Conservation (phyloP, 2,797 vertebrate genomes). For the Darevskia nairensis region DNA sequence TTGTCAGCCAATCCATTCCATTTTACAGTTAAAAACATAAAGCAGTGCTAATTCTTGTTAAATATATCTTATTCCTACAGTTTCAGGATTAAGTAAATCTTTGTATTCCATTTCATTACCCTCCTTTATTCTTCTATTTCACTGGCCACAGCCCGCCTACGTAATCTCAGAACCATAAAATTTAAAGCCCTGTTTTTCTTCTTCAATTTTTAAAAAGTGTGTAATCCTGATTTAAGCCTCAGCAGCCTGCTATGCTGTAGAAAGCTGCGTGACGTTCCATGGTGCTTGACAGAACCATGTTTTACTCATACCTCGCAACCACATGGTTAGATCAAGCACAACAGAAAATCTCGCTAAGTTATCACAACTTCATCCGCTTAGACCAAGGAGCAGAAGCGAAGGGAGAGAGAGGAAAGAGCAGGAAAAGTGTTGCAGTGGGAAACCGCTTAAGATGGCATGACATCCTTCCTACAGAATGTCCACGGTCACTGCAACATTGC, state of each 20-base stretch:
- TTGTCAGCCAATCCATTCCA: constrained; percentile 75
- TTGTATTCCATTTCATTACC: constrained; percentile 67
- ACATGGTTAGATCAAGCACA: constrained; percentile 99
- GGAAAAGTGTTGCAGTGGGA: constrained; percentile 68
- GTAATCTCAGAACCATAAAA: constrained; percentile 68
- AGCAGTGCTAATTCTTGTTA: constrained; percentile 67
- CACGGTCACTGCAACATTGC: constrained; percentile 70
- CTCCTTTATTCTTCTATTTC: constrained; percentile 66
- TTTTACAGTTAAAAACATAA: constrained; percentile 74
- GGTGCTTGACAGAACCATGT: constrained; percentile 99
- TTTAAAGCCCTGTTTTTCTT: constrained; percentile 73
- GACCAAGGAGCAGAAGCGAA: constrained; percentile 84
- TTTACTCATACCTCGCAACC: constrained; percentile 98
- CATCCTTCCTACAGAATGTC: constrained; percentile 77
- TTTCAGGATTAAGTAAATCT: constrained; percentile 70
- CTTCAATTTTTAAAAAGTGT: constrained; percentile 69
- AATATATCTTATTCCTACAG: constrained; percentile 67
- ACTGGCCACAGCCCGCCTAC: constrained; percentile 64
- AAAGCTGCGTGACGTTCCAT: constrained; percentile 98
- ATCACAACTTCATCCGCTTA: constrained; percentile 92
- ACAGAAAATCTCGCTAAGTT: constrained; percentile 97
- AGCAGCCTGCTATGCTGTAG: constrained; percentile 95
- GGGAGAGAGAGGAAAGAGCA: constrained; percentile 74
- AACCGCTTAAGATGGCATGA: constrained; percentile 74
- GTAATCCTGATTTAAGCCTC: constrained; percentile 82